Evolutionary conservation across 2,888 invertebrate species (phyloP).

Genomic region (Patella ulyssiponensis): DNA sequence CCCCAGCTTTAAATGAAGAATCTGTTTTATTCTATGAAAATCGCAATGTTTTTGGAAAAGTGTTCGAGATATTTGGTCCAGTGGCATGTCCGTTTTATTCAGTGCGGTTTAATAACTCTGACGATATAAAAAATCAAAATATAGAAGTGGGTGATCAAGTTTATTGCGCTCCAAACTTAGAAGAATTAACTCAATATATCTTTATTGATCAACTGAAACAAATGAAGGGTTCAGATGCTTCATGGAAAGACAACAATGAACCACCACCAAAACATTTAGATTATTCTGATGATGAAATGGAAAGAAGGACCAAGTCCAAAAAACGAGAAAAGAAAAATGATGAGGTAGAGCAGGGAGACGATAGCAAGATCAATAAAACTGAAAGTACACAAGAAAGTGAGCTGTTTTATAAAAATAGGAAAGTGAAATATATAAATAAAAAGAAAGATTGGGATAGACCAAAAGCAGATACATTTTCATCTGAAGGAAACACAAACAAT

Average conservation of each 20-base stretch:
- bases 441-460: not conserved
- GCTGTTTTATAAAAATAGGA: not conserved
- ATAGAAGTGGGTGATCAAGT: slow-evolving; percentile 82
- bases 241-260: slow-evolving; percentile 88
- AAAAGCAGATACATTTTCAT: not conserved
- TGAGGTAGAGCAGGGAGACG: slow-evolving; percentile 14
- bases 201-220: slow-evolving; percentile 74
- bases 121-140: slow-evolving; percentile 82
- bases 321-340: slow-evolving; percentile 36
- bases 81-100: slow-evolving; percentile 89
- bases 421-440: not conserved
- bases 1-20: slow-evolving; percentile 87
- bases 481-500: not conserved
- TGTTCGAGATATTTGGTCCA: slow-evolving; percentile 93
- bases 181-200: slow-evolving; percentile 76
- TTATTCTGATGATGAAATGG: slow-evolving; percentile 92
- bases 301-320: slow-evolving; percentile 74
- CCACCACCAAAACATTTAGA: slow-evolving; percentile 81
- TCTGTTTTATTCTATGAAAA: slow-evolving; percentile 88
- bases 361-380: not conserved
- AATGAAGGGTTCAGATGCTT: slow-evolving; percentile 88
- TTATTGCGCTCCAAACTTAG: slow-evolving; percentile 85
- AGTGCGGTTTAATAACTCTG: slow-evolving; percentile 87
- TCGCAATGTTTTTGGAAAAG: slow-evolving; percentile 77
- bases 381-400: not conserved